Conservation (phyloP, 2,888 invertebrate species). For the Pristionchus mayeri region DNA sequence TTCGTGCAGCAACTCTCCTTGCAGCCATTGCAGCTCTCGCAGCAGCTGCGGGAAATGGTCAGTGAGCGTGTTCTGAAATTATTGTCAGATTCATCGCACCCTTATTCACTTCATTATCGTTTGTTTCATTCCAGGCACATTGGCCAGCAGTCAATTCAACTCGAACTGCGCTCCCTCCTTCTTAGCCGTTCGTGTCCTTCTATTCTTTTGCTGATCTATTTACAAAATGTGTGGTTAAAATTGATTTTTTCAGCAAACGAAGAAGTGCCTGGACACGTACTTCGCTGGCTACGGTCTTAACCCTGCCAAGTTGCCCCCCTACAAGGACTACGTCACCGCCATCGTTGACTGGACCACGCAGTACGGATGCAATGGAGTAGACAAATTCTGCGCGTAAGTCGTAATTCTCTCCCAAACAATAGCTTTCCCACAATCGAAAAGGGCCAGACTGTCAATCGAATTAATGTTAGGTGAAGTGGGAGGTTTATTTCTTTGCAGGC, state of each 20-base stretch:
- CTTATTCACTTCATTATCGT: too few relatives aligned
- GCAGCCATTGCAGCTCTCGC: background rate
- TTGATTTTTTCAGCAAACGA: conserved; percentile 14
- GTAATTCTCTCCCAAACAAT: too few relatives aligned
- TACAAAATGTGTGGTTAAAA: too few relatives aligned
- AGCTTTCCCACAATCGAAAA: too few relatives aligned
- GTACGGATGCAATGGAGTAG: background rate
- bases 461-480: too few relatives aligned
- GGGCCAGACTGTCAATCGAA: too few relatives aligned
- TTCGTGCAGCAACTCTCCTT: background rate
- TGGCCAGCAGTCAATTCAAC: background rate
- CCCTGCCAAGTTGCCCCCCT: background rate
- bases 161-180: background rate
- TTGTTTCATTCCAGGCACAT: background rate
- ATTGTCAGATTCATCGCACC: too few relatives aligned
- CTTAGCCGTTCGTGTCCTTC: background rate
- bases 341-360: conserved; percentile 11
- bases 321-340: background rate
- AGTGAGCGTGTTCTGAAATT: background rate
- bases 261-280: conserved; percentile 20
- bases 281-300: conserved; percentile 21
- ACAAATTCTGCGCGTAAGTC: conserved; percentile 17
- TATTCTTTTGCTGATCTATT: too few relatives aligned
- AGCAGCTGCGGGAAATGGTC: background rate
- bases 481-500: too few relatives aligned